Conservation (phyloP, 2,888 invertebrate species). For the Metellina segmentata region DNA sequence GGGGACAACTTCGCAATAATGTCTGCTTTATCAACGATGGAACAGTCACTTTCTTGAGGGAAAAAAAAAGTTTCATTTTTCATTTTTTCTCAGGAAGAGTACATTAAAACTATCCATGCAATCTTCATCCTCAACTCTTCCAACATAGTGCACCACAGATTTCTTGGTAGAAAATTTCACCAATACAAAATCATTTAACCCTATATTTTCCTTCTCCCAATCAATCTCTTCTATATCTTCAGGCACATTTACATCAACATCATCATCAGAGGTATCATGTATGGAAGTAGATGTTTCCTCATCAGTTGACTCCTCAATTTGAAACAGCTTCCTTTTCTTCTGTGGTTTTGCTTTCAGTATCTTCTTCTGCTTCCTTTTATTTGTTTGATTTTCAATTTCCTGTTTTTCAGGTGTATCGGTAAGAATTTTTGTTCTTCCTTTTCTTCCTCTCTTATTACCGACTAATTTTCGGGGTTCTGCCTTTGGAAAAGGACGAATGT, state of each 20-base stretch:
- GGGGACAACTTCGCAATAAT: constrained; percentile 29
- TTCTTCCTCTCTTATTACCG: background rate
- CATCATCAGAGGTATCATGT: background rate
- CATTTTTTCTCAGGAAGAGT: constrained; percentile 27
- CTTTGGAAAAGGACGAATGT: constrained; percentile 18
- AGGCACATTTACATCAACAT: background rate
- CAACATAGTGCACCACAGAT: constrained; percentile 21
- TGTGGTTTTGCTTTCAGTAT: background rate
- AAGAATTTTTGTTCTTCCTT: constrained; percentile 17
- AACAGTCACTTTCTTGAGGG: constrained; percentile 11
- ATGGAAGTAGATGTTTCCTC: background rate
- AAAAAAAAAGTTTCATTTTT: constrained; percentile 22
- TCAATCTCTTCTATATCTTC: constrained; percentile 27
- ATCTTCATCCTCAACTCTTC: background rate
- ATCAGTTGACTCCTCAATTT: constrained; percentile 5
- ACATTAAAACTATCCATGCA: constrained; percentile 12
- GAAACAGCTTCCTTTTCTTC: background rate
- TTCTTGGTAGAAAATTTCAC: constrained; percentile 30
- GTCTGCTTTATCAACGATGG: constrained; percentile 24
- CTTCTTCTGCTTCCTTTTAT: background rate
- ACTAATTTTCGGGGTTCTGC: background rate
- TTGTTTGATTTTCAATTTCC: background rate
- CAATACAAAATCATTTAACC: constrained; percentile 37
- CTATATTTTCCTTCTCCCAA: constrained; percentile 15
- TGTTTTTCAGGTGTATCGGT: constrained; percentile 16